These are phyloP conservation scores for Eupithecia abbreviata DNA, from an alignment of 2,888 invertebrate genomes.

Conservation along the genomic window DNA sequence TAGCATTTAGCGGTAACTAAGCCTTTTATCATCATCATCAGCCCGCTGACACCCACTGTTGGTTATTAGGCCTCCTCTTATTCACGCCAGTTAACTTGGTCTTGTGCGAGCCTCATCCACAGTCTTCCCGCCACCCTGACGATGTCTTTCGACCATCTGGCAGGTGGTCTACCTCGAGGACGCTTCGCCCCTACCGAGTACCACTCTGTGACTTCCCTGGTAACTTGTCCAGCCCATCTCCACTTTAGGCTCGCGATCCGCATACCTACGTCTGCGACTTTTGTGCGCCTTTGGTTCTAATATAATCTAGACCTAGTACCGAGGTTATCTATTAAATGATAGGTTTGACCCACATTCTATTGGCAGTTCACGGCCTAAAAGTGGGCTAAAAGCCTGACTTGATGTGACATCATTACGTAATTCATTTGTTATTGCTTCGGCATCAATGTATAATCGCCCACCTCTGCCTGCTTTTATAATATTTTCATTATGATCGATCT, in stretches of 20 bases:
- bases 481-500: constrained; percentile 15
- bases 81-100: no score
- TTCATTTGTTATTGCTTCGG: constrained; percentile 46
- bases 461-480: constrained; percentile 21
- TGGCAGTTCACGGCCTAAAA: constrained; percentile 59
- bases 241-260: no score
- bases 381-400: constrained; percentile 64
- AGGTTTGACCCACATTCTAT: constrained; percentile 61
- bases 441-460: constrained; percentile 48
- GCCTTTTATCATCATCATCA: background rate
- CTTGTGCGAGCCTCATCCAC: no score
- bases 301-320: background rate
- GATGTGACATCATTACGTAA: constrained; percentile 51
- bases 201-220: no score
- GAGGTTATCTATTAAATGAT: background rate
- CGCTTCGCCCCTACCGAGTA: no score
- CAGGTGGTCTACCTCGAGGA: no score
- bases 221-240: no score
- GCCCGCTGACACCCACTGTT: background rate
- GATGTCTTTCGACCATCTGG: no score
- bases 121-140: no score
- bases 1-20: constrained; percentile 27
- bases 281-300: background rate
- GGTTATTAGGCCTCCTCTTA: no score
- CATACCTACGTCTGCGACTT: no score